phyloP scores from a whole-genome alignment of 2,113 vertebrate genomes.

The Plotosus lineatus region DNA sequence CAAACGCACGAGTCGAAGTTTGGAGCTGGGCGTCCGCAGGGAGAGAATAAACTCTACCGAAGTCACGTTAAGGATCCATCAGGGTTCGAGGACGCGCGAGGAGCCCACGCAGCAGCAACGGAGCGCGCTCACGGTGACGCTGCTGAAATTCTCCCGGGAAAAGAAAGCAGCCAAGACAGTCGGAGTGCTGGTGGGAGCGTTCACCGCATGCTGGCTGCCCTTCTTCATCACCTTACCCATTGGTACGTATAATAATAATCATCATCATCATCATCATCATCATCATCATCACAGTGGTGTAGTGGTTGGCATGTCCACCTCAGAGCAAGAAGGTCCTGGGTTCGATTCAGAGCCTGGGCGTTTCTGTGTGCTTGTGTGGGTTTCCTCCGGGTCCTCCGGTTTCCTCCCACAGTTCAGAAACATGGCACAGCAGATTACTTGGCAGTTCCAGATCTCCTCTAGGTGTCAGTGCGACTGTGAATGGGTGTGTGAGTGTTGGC shows the following conservation, averaged over 20 bases:
- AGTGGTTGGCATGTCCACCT: too few relatives aligned
- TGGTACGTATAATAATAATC: conserved; percentile 47
- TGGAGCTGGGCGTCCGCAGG: conserved; percentile 93
- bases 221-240: conserved; percentile 62
- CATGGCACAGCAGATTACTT: too few relatives aligned
- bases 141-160: conserved; percentile 60
- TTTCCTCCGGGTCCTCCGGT: too few relatives aligned
- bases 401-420: too few relatives aligned
- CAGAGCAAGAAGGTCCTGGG: too few relatives aligned
- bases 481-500: too few relatives aligned
- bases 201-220: conserved; percentile 64
- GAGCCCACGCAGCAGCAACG: conserved; percentile 72
- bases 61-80: conserved; percentile 90
- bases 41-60: conserved; percentile 91
- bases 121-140: conserved; percentile 79
- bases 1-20: conserved; percentile 92
- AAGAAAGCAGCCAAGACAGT: conserved; percentile 66
- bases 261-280: too few relatives aligned
- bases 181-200: conserved; percentile 62
- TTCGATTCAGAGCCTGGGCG: too few relatives aligned
- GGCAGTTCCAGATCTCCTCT: too few relatives aligned
- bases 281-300: too few relatives aligned
- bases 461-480: too few relatives aligned
- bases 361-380: too few relatives aligned
- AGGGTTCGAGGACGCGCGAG: conserved; percentile 80